Base-by-base conservation (phyloP, 37 sponge, comb jelly and placozoan genomes). In the Amphimedon queenslandica region DNA sequence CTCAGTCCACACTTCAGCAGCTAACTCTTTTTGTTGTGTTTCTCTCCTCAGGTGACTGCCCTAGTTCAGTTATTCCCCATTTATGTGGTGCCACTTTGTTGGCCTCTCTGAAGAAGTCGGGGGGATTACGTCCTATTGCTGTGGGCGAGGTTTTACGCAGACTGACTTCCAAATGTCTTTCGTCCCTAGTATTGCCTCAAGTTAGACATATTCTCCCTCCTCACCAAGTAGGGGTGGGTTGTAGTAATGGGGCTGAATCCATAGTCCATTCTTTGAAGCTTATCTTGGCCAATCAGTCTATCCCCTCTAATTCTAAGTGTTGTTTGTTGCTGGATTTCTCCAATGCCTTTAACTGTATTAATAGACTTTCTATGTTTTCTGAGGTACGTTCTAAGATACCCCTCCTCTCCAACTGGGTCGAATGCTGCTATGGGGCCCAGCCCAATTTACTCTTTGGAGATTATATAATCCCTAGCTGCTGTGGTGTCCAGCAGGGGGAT, bases 121-220 rank as follows among this genome's bases (percentile, higher is more conserved):
- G 72, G 23, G 72, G 72, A 51, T 18, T 43, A 28, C 72, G 72
- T 23, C 72, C 72, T 5, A 71, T 71, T 71, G 72, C 72, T n/a
- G 72, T 71, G 4, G 72, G 72, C 20, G 72, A 71, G 53, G 33
- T 29, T 33, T 29, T 71, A 8, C 51, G 72, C 13, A 29, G 72
- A 13, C 72, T 71, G 25, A 25, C 30, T 11, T 51, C 56, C 4
- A 71, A 71, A 41, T 71, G 72, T 71, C 67, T 64, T 40, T 18
- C 63, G 4, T 40, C 5, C 2, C 5, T 3, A 13, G 63, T 56
- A 18, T 61, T 20, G 5, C n/a, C 32, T 20, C 4, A 4, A 30
- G 39, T 38, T 57, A 20, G 28, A 4, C 5, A 39, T 4, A 4
- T 13, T 32, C 61, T 57, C 10, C 5, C 74, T n/a, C 63, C 63